These are phyloP conservation scores for Saguinus midas DNA, from an alignment of 2,113 vertebrate species.

Conservation along the genomic window DNA sequence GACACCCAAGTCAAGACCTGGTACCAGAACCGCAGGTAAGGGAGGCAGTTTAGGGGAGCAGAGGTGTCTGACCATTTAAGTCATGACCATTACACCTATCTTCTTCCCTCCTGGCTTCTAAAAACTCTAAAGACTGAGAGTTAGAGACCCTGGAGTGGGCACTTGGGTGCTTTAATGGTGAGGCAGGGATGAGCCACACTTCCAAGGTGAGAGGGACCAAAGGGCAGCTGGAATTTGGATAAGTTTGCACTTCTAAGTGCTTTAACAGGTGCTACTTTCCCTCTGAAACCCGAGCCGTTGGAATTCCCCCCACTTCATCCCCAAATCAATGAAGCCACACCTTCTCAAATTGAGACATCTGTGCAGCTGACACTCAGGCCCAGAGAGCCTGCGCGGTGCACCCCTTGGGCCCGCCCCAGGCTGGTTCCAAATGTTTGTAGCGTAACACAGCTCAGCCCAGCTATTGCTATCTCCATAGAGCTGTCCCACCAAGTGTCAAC, in stretches of 20 bases:
- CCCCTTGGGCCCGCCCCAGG: not conserved
- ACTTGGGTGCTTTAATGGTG: not conserved
- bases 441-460: not conserved
- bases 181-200: not conserved
- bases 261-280: not conserved
- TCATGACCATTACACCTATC: rapidly evolving
- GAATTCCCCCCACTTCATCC: not conserved
- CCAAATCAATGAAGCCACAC: slow-evolving; percentile 39
- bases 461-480: not conserved
- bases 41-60: not conserved
- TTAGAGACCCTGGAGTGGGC: not conserved
- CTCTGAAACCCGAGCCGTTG: not conserved
- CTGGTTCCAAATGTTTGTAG: slow-evolving; percentile 4
- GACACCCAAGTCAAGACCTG: slow-evolving; percentile 98
- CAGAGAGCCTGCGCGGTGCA: not conserved
- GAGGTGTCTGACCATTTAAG: not conserved
- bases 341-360: slow-evolving; percentile 61
- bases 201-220: not conserved
- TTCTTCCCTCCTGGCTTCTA: not conserved
- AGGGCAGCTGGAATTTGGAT: not conserved
- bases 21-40: slow-evolving; percentile 96
- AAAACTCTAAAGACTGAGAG: not conserved
- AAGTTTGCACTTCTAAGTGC: not conserved
- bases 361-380: slow-evolving; percentile 34
- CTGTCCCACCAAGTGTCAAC: not conserved